Percentiles rank a stretch among this genome's conserved stretches.
Evolutionary conservation across 2,113 vertebrate genomes (phyloP).

Genomic region (Leuciscus idus): DNA sequence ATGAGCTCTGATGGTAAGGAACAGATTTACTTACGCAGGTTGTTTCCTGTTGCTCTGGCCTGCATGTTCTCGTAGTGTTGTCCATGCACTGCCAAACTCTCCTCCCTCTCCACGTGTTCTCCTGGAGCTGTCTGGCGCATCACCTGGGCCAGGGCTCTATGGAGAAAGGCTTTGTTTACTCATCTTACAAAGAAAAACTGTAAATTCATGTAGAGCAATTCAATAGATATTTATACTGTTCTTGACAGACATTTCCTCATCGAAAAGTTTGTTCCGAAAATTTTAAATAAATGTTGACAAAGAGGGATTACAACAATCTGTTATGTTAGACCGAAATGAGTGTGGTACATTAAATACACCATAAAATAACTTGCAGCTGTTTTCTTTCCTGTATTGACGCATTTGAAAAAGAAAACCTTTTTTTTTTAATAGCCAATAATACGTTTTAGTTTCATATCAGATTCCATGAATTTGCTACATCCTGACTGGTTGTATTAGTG

Average conservation of each 20-base stretch:
- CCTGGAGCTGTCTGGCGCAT: slow-evolving; percentile 89
- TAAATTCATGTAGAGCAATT: neutral
- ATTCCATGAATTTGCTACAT: neutral
- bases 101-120: slow-evolving; percentile 85
- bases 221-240: neutral
- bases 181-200: neutral
- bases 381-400: neutral
- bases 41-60: slow-evolving; percentile 82
- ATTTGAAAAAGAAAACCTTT: neutral
- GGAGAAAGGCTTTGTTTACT: slow-evolving; percentile 63
- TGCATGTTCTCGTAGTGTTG: slow-evolving; percentile 94
- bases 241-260: neutral
- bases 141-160: slow-evolving; percentile 93
- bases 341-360: too few relatives aligned
- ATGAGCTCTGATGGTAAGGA: neutral
- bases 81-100: slow-evolving; percentile 85
- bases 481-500: neutral
- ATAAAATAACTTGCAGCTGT: neutral
- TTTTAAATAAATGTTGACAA: neutral
- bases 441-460: too few relatives aligned
- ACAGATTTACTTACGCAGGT: slow-evolving; percentile 88
- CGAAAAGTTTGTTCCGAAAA: neutral
- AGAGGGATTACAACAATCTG: neutral
- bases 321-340: neutral
- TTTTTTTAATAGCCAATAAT: neutral